These are phyloP conservation scores for Campoletis raptor DNA, from an alignment of 2,888 invertebrate genomes.

Conservation along the genomic window DNA sequence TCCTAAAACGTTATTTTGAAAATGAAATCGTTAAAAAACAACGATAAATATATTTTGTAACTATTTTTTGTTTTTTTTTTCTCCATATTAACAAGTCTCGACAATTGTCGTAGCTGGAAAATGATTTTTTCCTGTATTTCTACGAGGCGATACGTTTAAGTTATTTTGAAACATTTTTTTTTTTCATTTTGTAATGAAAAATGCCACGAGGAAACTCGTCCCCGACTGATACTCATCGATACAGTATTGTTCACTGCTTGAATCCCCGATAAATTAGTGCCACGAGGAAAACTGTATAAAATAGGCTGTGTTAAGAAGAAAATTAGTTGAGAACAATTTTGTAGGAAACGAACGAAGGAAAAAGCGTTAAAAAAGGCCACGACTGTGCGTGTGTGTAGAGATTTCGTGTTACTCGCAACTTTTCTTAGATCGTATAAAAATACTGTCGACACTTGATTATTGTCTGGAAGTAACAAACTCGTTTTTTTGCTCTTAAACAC, in stretches of 20 bases:
- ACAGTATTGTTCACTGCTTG: slow-evolving; percentile 16
- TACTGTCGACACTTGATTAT: background rate
- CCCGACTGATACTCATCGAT: background rate
- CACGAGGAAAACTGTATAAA: slow-evolving; percentile 17
- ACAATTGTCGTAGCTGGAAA: background rate
- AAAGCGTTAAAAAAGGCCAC: background rate
- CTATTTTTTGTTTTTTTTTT: background rate
- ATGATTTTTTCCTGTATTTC: background rate
- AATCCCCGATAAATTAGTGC: slow-evolving; percentile 7
- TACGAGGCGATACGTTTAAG: background rate
- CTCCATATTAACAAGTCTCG: background rate
- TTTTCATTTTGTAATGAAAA: background rate
- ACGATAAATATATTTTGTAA: background rate
- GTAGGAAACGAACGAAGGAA: background rate
- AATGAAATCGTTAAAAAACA: background rate
- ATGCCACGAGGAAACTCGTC: background rate
- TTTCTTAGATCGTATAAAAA: slow-evolving; percentile 1
- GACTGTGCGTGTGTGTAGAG: background rate
- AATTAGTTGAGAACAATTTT: background rate
- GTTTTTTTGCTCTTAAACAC: background rate
- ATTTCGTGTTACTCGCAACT: background rate
- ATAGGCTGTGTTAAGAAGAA: background rate
- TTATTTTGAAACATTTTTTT: background rate
- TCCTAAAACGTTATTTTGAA: background rate
- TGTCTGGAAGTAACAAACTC: background rate